phyloP scores from a whole-genome alignment of 2,888 invertebrate species.

The Frankliniella intonsa region DNA sequence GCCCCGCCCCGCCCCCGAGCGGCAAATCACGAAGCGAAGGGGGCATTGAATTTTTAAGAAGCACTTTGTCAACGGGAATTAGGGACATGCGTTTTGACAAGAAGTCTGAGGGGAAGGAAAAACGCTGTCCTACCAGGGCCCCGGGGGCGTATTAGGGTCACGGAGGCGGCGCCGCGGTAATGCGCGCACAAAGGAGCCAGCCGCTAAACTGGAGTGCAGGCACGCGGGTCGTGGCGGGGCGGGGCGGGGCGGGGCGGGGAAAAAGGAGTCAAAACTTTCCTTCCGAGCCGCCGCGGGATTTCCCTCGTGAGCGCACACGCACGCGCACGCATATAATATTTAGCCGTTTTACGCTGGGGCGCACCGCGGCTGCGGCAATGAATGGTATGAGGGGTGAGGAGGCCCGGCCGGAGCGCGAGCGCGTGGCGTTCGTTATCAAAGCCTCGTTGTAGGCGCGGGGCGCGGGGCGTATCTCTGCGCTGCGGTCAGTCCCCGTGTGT shows the following conservation, averaged over 20 bases:
- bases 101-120: too few relatives aligned
- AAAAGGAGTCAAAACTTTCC: background rate
- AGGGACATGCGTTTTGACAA: background rate
- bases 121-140: background rate
- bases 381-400: too few relatives aligned
- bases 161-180: background rate
- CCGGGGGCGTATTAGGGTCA: constrained; percentile 7
- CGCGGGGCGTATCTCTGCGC: too few relatives aligned
- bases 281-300: background rate
- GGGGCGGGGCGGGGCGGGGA: background rate
- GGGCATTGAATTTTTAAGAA: constrained; percentile 16
- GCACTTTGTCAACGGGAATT: constrained; percentile 11
- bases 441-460: too few relatives aligned
- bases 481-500: too few relatives aligned
- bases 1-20: background rate
- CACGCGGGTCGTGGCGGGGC: background rate
- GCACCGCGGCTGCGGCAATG: too few relatives aligned
- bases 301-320: background rate
- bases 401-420: too few relatives aligned
- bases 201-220: too few relatives aligned
- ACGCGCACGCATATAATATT: background rate
- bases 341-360: background rate
- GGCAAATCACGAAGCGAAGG: background rate
- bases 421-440: too few relatives aligned
- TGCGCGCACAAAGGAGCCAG: background rate